These are phyloP conservation scores for Cyanoliseus patagonus DNA, from an alignment of 2,113 vertebrate genomes.

Conservation along the genomic window DNA sequence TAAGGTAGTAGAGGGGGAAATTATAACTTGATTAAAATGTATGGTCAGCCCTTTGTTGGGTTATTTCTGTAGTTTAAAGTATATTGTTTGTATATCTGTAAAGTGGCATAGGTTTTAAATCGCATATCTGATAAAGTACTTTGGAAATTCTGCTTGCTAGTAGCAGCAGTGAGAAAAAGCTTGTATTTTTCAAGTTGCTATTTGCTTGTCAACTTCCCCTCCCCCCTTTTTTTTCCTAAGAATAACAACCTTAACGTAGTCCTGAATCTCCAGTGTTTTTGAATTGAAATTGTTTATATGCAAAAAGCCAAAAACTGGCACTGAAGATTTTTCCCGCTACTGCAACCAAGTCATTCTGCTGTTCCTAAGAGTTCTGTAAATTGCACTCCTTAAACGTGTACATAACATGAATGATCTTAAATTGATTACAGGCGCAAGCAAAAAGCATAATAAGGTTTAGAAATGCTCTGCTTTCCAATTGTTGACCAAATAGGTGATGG, in stretches of 20 bases:
- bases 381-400: not conserved
- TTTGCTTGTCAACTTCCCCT: not conserved
- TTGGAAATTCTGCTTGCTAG: not conserved
- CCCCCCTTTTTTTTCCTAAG: not conserved
- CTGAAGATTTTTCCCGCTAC: not conserved
- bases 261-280: not conserved
- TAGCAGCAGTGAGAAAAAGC: not conserved
- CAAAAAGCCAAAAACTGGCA: not conserved
- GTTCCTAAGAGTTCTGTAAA: not conserved
- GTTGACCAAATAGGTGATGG: not conserved
- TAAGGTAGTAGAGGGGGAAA: not conserved
- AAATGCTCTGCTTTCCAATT: not conserved
- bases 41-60: not conserved
- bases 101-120: not conserved
- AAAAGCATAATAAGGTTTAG: not conserved
- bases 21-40: not conserved
- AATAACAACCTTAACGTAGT: not conserved
- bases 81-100: not conserved
- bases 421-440: not conserved
- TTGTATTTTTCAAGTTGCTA: not conserved
- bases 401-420: not conserved
- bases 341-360: not conserved
- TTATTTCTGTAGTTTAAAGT: not conserved
- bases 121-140: not conserved
- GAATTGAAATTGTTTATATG: not conserved